phyloP scores from a whole-genome alignment of 2,888 invertebrate species.

The Stenotaenia linearis region DNA sequence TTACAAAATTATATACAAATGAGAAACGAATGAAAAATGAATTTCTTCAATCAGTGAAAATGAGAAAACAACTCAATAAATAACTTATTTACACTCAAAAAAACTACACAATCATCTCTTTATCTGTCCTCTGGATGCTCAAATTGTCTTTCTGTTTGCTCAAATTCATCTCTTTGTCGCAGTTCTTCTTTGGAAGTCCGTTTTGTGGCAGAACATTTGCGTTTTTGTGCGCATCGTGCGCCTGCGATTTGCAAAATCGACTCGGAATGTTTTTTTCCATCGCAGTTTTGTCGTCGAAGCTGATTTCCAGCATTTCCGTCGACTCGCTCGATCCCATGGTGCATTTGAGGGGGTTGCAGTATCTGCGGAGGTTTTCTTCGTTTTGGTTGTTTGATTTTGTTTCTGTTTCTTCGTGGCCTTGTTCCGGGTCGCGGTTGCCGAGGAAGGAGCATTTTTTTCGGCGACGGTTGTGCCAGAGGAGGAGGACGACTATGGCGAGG shows the following conservation, averaged over 20 bases:
- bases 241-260: slow-evolving; percentile 72
- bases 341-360: slow-evolving; percentile 64
- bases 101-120: slow-evolving; percentile 38
- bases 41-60: background rate
- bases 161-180: slow-evolving; percentile 65
- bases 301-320: slow-evolving; percentile 57
- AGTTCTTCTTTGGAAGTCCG: slow-evolving; percentile 61
- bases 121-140: slow-evolving; percentile 36
- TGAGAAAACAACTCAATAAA: background rate
- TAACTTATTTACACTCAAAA: background rate
- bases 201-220: slow-evolving; percentile 52
- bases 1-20: background rate
- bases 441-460: slow-evolving; percentile 42
- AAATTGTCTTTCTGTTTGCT: slow-evolving; percentile 28
- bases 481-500: slow-evolving; percentile 43
- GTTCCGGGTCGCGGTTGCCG: slow-evolving; percentile 8
- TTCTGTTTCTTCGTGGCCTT: slow-evolving; percentile 37
- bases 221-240: slow-evolving; percentile 76
- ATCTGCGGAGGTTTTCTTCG: slow-evolving; percentile 78
- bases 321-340: slow-evolving; percentile 41
- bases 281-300: slow-evolving; percentile 41
- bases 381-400: slow-evolving; percentile 90
- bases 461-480: slow-evolving; percentile 41
- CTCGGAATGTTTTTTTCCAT: slow-evolving; percentile 43
- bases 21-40: background rate